A percentile compares a stretch with the other conserved stretches of the same genome.
Evolutionary conservation across 2,888 invertebrate species (phyloP).

Genomic region (Deilephila porcellus): DNA sequence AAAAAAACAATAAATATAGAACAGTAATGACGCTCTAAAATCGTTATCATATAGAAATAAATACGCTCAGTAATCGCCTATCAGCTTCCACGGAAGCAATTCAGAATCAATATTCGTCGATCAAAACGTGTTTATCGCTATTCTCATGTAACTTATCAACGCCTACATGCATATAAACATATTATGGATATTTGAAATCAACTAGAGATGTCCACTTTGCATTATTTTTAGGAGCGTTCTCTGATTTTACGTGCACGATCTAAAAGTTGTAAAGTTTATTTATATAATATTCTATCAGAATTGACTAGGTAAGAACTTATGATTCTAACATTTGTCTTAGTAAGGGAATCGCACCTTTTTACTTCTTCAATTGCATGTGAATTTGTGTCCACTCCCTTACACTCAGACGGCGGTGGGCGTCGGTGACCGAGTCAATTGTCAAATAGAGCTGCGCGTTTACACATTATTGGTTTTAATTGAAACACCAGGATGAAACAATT

Average conservation of each 20-base stretch:
- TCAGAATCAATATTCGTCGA: not conserved
- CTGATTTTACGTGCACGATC: no score
- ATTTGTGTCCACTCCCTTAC: not conserved
- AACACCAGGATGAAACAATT: slow-evolving; percentile 33
- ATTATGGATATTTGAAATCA: not conserved
- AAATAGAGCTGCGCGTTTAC: slow-evolving; percentile 35
- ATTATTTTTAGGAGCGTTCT: not conserved
- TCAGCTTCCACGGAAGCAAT: not conserved
- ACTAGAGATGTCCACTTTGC: not conserved
- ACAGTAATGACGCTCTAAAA: not conserved
- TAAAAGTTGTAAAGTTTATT: no score
- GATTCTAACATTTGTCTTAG: no score
- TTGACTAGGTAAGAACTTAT: no score
- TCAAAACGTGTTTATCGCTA: not conserved
- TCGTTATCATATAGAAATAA: not conserved
- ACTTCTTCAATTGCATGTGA: no score
- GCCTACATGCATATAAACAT: not conserved
- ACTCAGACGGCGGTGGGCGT: not conserved
- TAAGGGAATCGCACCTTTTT: no score
- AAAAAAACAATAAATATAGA: no score
- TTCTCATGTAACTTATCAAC: not conserved
- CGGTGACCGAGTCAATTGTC: slow-evolving; percentile 22
- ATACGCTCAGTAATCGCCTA: not conserved
- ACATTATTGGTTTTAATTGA: slow-evolving; percentile 33
- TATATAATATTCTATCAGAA: no score